These are phyloP conservation scores for Cantharis rustica DNA, from an alignment of 2,888 invertebrate genomes.

Conservation along the genomic window DNA sequence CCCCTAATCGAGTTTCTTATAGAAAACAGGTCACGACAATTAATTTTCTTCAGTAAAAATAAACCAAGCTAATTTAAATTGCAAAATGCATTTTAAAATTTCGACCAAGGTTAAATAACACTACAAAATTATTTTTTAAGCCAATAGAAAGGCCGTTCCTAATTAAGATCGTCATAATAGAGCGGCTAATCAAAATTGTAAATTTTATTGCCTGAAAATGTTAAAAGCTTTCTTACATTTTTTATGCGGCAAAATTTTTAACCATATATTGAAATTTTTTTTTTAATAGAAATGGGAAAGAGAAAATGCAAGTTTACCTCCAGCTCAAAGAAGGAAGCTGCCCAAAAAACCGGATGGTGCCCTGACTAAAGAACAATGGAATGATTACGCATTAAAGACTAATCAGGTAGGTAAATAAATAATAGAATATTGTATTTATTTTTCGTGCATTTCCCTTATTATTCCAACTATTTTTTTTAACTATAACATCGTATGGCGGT, in stretches of 20 bases:
- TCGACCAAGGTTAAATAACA: background rate
- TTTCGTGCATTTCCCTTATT: no score
- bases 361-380: conserved; percentile 58
- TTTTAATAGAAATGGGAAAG: conserved; percentile 64
- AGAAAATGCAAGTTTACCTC: conserved; percentile 63
- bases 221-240: background rate
- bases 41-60: background rate
- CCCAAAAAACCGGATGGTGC: conserved; percentile 60
- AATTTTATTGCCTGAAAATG: background rate
- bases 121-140: background rate
- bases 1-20: background rate
- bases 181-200: background rate
- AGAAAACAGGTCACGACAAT: background rate
- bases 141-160: background rate
- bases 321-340: conserved; percentile 57
- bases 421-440: no score
- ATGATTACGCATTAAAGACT: conserved; percentile 59
- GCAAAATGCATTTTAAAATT: background rate
- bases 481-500: no score
- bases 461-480: no score
- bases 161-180: background rate
- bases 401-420: conserved; percentile 55
- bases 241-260: background rate
- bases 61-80: background rate
- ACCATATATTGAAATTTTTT: background rate